Base-by-base conservation (phyloP, 2,797 vertebrate species). In the Acanthurus leucopareius region DNA sequence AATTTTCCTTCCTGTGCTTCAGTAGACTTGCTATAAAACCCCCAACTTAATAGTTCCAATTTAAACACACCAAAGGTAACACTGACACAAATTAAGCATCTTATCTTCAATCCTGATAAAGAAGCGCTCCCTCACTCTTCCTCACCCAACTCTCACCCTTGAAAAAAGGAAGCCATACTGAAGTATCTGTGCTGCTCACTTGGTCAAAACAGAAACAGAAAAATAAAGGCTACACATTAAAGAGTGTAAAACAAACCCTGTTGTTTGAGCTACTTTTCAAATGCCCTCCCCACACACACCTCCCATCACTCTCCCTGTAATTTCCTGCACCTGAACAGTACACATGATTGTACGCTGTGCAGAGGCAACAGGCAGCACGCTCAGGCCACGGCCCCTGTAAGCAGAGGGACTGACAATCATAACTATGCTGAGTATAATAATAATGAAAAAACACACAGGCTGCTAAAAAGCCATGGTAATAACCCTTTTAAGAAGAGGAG, bases 391-490 rank as follows among this genome's bases (percentile, higher is more conserved):
- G 86, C 87, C 89, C 89, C 82, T 77, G 80, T 51, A 28, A 84
- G 83, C 75, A 57, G 69, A 79, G 69, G 70, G 84, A 80, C 85
- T 63, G 81, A 83, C 90, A 91, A 93, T 91, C 90, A 93, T 76
- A 91, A 91, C 90, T 82, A 70, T 48, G 82, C 75, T 87, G 86
- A 86, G 88, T 86, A 82, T 77, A 91, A 92, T 89, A 84, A 91
- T 89, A 89, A 89, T 83, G 82, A 73, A 86, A 79, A 89, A 87
- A 85, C 83, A 88, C 86, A 88, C 73, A 8, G 77, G 65, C 76
- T 15, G 28, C 79, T 86, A 81, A 83, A 92, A 95, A 95, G 95
- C 95, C 91, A 93, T 95, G 82, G 77, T 95, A 95, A 95, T 95
- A 96, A 94, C 94, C 95, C 91, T 95, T 94, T 95, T 95, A 95